These are phyloP conservation scores for Elaphurus davidianus DNA, from an alignment of 2,113 vertebrate genomes.

Conservation along the genomic window DNA sequence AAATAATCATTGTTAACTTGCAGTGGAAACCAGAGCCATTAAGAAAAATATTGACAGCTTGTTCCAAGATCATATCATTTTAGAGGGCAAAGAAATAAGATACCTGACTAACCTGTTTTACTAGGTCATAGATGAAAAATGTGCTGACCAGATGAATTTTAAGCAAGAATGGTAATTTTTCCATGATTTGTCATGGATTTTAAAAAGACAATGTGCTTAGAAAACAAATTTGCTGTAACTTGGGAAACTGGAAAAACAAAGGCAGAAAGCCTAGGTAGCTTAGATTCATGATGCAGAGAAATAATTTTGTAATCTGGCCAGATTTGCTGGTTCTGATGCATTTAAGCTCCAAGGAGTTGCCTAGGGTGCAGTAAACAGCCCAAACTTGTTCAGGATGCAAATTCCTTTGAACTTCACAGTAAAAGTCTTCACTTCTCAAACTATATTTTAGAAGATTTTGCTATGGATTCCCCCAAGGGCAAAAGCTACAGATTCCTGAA, in stretches of 20 bases:
- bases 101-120: slow-evolving; percentile 21
- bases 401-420: background rate
- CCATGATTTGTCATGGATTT: background rate
- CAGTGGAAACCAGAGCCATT: slow-evolving; percentile 38
- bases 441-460: background rate
- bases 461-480: background rate
- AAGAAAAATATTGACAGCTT: slow-evolving; percentile 60
- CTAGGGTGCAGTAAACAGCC: background rate
- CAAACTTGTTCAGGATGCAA: background rate
- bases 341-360: background rate
- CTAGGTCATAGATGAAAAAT: background rate
- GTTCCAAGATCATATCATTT: slow-evolving; percentile 49
- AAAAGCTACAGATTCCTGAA: background rate
- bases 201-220: slow-evolving; percentile 38
- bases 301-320: background rate
- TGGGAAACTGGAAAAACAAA: background rate
- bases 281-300: background rate
- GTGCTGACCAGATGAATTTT: background rate
- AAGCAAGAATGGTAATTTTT: slow-evolving; percentile 39
- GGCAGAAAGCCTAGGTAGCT: background rate
- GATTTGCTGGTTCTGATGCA: background rate
- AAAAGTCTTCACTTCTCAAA: slow-evolving; percentile 11
- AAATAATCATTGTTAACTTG: slow-evolving; percentile 64
- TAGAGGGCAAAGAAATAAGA: slow-evolving; percentile 55
- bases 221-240: background rate